Conservation (phyloP, 2,113 vertebrate species). For the Semnornis frantzii region DNA sequence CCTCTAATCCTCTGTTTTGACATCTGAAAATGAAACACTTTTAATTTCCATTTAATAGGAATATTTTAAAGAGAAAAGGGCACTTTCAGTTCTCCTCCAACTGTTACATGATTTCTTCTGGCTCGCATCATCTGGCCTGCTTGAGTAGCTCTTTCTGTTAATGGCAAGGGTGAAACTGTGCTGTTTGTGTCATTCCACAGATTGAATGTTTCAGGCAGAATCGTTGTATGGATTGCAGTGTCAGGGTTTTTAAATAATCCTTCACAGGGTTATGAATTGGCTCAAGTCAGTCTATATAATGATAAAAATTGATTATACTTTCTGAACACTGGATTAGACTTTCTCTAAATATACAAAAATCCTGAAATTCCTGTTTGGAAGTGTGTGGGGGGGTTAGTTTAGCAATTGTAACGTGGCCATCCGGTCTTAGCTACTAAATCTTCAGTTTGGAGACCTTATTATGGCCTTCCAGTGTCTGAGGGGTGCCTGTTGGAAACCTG, state of each 20-base stretch:
- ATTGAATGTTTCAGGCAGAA: slow-evolving; percentile 12
- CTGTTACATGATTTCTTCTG: slow-evolving; percentile 32
- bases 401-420: not conserved
- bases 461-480: too few relatives aligned
- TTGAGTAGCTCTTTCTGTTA: not conserved
- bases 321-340: slow-evolving; percentile 32
- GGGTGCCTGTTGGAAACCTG: too few relatives aligned
- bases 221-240: slow-evolving; percentile 35
- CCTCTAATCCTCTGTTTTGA: slow-evolving; percentile 51
- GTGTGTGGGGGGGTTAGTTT: not conserved
- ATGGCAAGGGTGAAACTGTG: not conserved
- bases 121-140: slow-evolving; percentile 1
- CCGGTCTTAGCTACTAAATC: not conserved
- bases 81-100: slow-evolving; percentile 5
- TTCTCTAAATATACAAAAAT: slow-evolving; percentile 52
- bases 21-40: slow-evolving; percentile 30
- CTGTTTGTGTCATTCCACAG: slow-evolving; percentile 49
- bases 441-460: too few relatives aligned
- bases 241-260: slow-evolving; percentile 53
- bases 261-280: slow-evolving; percentile 30
- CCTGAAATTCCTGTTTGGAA: slow-evolving; percentile 47
- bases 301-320: slow-evolving; percentile 53
- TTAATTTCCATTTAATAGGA: slow-evolving; percentile 40
- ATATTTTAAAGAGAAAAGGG: slow-evolving; percentile 7
- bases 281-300: slow-evolving; percentile 33